Conservation (phyloP, 2,888 invertebrate genomes). For the Drosophila glabriapex region DNA sequence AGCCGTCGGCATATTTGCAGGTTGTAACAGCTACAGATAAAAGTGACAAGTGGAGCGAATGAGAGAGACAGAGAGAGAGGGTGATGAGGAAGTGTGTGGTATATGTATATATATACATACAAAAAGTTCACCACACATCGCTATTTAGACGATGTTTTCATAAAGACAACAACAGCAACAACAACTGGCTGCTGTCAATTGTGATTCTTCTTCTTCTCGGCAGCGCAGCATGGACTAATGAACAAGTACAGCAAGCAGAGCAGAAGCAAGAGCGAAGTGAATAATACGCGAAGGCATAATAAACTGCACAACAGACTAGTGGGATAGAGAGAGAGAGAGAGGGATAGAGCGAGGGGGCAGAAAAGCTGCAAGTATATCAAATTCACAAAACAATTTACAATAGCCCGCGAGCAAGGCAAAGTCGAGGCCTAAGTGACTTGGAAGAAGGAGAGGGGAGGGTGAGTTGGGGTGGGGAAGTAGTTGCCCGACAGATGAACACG, state of each 20-base stretch:
- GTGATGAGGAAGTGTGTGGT: background rate
- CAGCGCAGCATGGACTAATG: slow-evolving; percentile 51
- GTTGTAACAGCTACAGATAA: slow-evolving; percentile 60
- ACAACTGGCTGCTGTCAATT: slow-evolving; percentile 54
- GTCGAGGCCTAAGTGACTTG: slow-evolving; percentile 20
- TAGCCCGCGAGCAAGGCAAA: slow-evolving; percentile 43
- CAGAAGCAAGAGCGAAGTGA: slow-evolving; percentile 26
- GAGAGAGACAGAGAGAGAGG: slow-evolving; percentile 1
- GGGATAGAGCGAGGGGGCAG: background rate
- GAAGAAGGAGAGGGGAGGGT: background rate
- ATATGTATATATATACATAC: background rate
- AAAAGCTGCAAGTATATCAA: slow-evolving; percentile 78
- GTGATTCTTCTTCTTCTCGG: slow-evolving; percentile 22
- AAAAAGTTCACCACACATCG: slow-evolving; percentile 34
- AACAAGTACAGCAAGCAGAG: slow-evolving; percentile 49
- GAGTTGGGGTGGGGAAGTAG: background rate
- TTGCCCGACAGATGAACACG: slow-evolving; percentile 69
- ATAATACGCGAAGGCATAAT: slow-evolving; percentile 53
- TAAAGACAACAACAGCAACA: slow-evolving; percentile 28
- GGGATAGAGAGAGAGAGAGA: background rate
- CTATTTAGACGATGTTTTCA: slow-evolving; percentile 27
- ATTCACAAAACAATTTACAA: slow-evolving; percentile 83
- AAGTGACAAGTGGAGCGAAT: slow-evolving; percentile 30
- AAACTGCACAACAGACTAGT: slow-evolving; percentile 41
- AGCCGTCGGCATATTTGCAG: slow-evolving; percentile 55